Evolutionary conservation across 2,888 invertebrate species (phyloP).

Genomic region (Eristalinus sepulchralis): DNA sequence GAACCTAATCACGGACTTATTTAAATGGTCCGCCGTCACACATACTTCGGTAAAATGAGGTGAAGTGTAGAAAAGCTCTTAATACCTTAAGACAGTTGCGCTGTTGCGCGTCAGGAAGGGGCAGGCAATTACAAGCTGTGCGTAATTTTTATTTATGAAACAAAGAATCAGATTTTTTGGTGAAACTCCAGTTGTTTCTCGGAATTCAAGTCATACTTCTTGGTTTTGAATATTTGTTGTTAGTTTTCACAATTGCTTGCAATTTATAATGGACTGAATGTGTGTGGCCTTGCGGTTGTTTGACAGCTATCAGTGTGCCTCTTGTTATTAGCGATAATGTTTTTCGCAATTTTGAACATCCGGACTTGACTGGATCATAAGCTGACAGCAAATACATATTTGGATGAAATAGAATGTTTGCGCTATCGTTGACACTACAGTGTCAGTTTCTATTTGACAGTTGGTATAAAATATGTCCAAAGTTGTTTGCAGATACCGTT

Average conservation of each 20-base stretch:
- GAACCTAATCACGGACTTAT: constrained; percentile 30
- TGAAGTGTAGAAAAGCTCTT: background rate
- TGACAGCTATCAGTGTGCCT: background rate
- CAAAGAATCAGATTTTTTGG: background rate
- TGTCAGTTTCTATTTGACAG: too few species aligned
- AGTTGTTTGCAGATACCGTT: too few species aligned
- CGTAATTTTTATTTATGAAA: background rate
- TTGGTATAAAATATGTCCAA: too few species aligned
- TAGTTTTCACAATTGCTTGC: background rate
- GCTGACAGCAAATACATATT: too few species aligned
- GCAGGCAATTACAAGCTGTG: background rate
- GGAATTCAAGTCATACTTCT: background rate
- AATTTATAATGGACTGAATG: background rate
- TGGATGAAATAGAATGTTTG: too few species aligned
- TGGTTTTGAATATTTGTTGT: background rate
- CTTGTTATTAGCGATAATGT: background rate
- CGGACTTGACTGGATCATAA: too few species aligned
- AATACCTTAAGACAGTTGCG: constrained; percentile 8
- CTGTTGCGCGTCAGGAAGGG: background rate
- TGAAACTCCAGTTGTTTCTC: background rate
- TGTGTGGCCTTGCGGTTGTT: too few species aligned
- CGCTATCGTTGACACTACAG: too few species aligned
- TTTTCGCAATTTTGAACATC: too few species aligned
- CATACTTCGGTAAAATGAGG: background rate
- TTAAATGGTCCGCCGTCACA: constrained; percentile 25